Percentiles rank a stretch among this genome's conserved stretches.
Conservation (phyloP, 1,140 invertebrate species). For the Nebria ingens region DNA sequence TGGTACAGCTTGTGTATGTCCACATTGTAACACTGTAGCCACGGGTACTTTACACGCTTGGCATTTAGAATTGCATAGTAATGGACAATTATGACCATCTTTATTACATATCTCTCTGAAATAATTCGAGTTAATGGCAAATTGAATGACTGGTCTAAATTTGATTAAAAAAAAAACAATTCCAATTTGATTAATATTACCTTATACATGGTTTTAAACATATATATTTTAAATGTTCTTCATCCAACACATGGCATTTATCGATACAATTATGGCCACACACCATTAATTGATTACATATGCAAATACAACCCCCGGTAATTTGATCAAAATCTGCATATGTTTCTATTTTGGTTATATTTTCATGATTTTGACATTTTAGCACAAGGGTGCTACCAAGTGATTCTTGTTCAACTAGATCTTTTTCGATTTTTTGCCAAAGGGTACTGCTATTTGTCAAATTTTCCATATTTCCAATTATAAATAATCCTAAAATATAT, state of each 20-base stretch:
- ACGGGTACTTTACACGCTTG: constrained; percentile 25
- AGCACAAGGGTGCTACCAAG: constrained; percentile 36
- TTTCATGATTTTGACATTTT: constrained; percentile 40
- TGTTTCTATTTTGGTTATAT: constrained; percentile 26
- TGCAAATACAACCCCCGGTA: constrained; percentile 41
- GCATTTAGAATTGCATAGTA: constrained; percentile 32
- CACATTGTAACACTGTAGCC: constrained; percentile 23
- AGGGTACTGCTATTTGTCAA: constrained; percentile 38
- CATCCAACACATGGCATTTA: constrained; percentile 40
- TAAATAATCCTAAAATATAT: constrained; percentile 42
- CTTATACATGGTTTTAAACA: constrained; percentile 36
- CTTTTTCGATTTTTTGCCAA: constrained; percentile 41
- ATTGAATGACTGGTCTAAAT: constrained; percentile 38
- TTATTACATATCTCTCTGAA: constrained; percentile 32
- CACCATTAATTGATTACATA: constrained; percentile 31
- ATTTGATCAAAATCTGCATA: constrained; percentile 35
- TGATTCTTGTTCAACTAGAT: constrained; percentile 34
- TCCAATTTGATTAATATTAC: constrained; percentile 17
- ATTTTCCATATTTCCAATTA: constrained; percentile 55
- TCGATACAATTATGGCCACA: constrained; percentile 46
- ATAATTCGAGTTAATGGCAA: constrained; percentile 25
- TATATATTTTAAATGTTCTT: constrained; percentile 33
- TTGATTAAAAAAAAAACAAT: constrained; percentile 26
- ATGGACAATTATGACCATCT: constrained; percentile 37
- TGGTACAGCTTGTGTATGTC: constrained; percentile 29